phyloP scores from a whole-genome alignment of 2,113 vertebrate species.

The Zeus faber region DNA sequence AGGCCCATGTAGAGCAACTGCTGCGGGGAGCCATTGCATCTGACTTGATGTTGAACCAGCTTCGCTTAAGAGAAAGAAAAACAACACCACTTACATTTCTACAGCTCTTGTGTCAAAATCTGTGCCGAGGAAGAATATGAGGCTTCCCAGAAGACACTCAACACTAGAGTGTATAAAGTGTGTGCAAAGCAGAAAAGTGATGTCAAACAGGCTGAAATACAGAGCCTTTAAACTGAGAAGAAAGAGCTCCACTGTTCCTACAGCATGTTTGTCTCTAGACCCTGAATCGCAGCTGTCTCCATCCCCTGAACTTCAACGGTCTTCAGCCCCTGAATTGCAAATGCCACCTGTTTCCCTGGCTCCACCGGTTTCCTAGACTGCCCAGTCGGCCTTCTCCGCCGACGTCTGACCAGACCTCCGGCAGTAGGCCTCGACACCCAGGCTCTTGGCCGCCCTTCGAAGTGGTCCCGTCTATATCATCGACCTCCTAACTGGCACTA shows the following conservation, averaged over 20 bases:
- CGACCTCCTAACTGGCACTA: no score
- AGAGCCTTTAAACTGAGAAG: conserved; percentile 16
- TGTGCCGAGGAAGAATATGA: conserved; percentile 11
- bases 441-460: no score
- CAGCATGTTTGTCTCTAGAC: no score
- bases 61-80: conserved; percentile 4
- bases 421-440: no score
- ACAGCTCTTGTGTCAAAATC: conserved; percentile 8
- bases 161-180: conserved; percentile 2
- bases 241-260: conserved; percentile 24
- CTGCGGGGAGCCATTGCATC: conserved; percentile 6
- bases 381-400: no score
- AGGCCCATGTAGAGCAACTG: conserved; percentile 25
- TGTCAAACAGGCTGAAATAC: conserved; percentile 15
- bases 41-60: conserved; percentile 8
- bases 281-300: no score
- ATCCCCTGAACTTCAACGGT: no score
- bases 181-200: conserved; percentile 9
- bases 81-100: conserved; percentile 10
- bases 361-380: no score
- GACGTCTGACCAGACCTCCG: no score
- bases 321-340: no score
- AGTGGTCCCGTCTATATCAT: no score
- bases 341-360: no score
- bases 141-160: conserved; percentile 3